Percentiles rank a stretch among this genome's conserved stretches.
phyloP scores from a whole-genome alignment of 2,113 vertebrate genomes.

The Sceloporus tristichus region DNA sequence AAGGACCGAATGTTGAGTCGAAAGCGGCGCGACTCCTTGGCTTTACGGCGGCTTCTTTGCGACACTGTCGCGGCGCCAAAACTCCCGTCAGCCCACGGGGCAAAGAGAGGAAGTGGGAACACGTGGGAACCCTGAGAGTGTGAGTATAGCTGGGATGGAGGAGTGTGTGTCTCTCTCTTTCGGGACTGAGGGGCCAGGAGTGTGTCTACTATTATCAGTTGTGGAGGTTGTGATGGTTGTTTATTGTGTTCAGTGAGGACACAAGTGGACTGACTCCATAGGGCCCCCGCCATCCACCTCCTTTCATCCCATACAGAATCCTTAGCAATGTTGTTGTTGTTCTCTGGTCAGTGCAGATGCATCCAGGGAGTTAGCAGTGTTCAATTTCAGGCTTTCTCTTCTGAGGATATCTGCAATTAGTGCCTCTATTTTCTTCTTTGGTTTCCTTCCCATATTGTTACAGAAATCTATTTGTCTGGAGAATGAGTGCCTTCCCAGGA shows the following conservation, averaged over 20 bases:
- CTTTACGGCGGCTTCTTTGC: slow-evolving; percentile 9
- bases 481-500: neutral
- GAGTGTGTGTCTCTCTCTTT: too few relatives aligned
- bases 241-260: too few relatives aligned
- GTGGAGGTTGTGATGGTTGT: too few relatives aligned
- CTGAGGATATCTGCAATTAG: neutral
- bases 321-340: too few relatives aligned
- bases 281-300: neutral
- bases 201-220: too few relatives aligned
- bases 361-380: too few relatives aligned
- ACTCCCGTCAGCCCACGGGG: neutral
- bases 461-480: neutral
- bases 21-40: neutral
- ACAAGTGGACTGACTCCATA: too few relatives aligned
- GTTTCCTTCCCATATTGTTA: neutral
- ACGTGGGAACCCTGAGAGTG: slow-evolving; percentile 17
- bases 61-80: neutral
- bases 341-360: too few relatives aligned
- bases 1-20: neutral
- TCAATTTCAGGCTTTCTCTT: neutral
- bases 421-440: neutral
- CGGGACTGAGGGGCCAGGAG: too few relatives aligned
- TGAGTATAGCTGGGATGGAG: too few relatives aligned
- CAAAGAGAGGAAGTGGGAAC: fast-evolving
- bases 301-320: too few relatives aligned